These are phyloP conservation scores for Atractosteus spatula DNA, from an alignment of 2,113 vertebrate species.

Conservation along the genomic window DNA sequence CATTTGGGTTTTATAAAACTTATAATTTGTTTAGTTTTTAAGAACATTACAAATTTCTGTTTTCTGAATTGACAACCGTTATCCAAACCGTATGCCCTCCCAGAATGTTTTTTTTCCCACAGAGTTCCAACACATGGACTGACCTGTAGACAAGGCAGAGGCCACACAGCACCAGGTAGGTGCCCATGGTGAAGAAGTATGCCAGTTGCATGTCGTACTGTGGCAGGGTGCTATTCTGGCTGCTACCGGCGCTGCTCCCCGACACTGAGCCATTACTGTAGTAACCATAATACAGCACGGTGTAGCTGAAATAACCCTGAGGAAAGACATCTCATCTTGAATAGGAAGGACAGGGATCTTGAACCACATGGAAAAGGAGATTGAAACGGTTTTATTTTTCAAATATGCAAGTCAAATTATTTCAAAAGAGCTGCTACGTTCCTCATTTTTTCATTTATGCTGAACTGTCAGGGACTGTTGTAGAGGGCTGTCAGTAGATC, in stretches of 20 bases:
- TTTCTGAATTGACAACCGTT: too few species aligned
- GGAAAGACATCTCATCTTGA: too few species aligned
- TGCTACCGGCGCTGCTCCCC: not conserved
- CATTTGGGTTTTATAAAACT: too few species aligned
- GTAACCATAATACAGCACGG: slow-evolving; percentile 85
- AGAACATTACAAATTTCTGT: too few species aligned
- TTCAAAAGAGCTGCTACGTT: too few species aligned
- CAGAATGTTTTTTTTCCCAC: not conserved
- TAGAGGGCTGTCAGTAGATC: too few species aligned
- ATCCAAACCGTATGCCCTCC: too few species aligned
- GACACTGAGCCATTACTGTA: slow-evolving; percentile 66
- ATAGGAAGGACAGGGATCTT: too few species aligned
- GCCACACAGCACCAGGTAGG: slow-evolving; percentile 80
- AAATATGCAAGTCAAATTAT: too few species aligned
- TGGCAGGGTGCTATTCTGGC: slow-evolving; percentile 40
- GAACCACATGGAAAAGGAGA: not conserved
- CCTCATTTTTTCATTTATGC: too few species aligned
- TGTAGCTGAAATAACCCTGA: slow-evolving; percentile 67
- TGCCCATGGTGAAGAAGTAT: slow-evolving; percentile 85
- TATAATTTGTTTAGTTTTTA: not conserved
- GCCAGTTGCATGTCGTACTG: slow-evolving; percentile 87
- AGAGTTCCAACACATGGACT: not conserved
- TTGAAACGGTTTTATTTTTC: too few species aligned
- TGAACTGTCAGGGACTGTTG: too few species aligned
- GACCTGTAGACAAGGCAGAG: slow-evolving; percentile 83